Evolutionary conservation across 1,140 invertebrate genomes (phyloP).

Genomic region (Antheraea pernyi): DNA sequence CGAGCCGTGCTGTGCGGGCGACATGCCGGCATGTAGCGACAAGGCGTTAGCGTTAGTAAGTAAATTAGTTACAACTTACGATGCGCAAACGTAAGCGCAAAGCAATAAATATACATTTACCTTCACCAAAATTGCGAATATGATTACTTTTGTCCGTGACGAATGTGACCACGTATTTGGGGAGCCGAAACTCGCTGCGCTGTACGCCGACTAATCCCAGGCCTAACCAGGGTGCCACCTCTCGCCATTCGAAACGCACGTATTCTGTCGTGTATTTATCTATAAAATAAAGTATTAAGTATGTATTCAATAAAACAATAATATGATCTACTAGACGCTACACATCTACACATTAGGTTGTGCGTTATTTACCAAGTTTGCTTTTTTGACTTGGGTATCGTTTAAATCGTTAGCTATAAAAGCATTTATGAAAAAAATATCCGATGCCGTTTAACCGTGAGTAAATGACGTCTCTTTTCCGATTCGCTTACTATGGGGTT

Average conservation of each 20-base stretch:
- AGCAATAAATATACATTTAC: constrained; percentile 79
- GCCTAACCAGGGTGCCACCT: constrained; percentile 70
- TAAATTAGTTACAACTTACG: constrained; percentile 38
- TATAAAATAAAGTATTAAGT: constrained; percentile 38
- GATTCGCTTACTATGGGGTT: too few species aligned
- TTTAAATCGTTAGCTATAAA: too few species aligned
- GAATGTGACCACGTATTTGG: constrained; percentile 82
- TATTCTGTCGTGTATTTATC: constrained; percentile 81
- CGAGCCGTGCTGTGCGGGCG: constrained; percentile 46
- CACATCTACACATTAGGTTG: too few species aligned
- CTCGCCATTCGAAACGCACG: constrained; percentile 80
- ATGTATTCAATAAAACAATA: constrained; percentile 1
- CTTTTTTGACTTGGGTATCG: too few species aligned
- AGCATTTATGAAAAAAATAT: too few species aligned
- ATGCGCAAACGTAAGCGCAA: constrained; percentile 71
- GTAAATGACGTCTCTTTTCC: too few species aligned
- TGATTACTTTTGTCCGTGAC: constrained; percentile 79
- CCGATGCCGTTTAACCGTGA: too few species aligned
- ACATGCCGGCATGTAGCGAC: constrained; percentile 54
- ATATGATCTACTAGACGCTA: too few species aligned
- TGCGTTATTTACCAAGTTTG: too few species aligned
- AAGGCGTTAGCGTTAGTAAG: constrained; percentile 46
- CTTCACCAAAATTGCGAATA: constrained; percentile 81
- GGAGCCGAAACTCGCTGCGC: constrained; percentile 77
- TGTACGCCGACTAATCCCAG: constrained; percentile 76